Base-by-base conservation (phyloP, 2,113 vertebrate species). In the Protobothrops flavoviridis region DNA sequence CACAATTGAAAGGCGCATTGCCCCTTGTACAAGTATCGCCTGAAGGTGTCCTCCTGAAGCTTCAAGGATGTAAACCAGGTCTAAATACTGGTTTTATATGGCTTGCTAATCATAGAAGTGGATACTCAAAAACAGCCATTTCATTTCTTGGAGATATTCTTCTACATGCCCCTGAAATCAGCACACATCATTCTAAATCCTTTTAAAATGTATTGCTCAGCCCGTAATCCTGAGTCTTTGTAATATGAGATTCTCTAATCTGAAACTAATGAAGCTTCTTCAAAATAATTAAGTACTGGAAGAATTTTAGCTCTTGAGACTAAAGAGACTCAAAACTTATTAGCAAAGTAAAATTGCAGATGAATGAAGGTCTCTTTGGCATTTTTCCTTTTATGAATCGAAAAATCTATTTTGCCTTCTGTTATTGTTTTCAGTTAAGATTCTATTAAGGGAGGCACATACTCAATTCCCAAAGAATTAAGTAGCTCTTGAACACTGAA, bases 331-430 rank as follows among this genome's bases (percentile, higher is more conserved):
- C 88, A 11, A 56, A 89, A 59, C 55, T 5, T 89, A 39, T 13
- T 26, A 26, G 93, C 94, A 95, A 89, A 39, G 91, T 93, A 87
- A 95, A 96, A 94, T 87, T 69, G 33, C 33, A 81, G 33, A 43
- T 81, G 74, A 94, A 95, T 39, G 53, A n/a, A 93, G 45, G 85
- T 10, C 53, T 93, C 85, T 94, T 88, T 90, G 93, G 57, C 33
- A 39, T 61, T 92, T 92, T 74, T 89, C 7, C 59, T 74, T 81
- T 89, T 39, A 12, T 91, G 91, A 61, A 91, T 87, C 20, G 91
- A 43, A 91, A 91, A 92, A 59, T 88, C 23, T n/a, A 26, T 91
- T 93, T 64, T 50, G 17, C 56, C 12, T 90, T 64, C 88, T 90
- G 53, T 61, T 90, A 52, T 3, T 50, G 64, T 86, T 93, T 90